Percentiles rank a stretch among this genome's conserved stretches.
phyloP scores from a whole-genome alignment of 2,113 vertebrate genomes.

The Phrynocephalus versicolor region DNA sequence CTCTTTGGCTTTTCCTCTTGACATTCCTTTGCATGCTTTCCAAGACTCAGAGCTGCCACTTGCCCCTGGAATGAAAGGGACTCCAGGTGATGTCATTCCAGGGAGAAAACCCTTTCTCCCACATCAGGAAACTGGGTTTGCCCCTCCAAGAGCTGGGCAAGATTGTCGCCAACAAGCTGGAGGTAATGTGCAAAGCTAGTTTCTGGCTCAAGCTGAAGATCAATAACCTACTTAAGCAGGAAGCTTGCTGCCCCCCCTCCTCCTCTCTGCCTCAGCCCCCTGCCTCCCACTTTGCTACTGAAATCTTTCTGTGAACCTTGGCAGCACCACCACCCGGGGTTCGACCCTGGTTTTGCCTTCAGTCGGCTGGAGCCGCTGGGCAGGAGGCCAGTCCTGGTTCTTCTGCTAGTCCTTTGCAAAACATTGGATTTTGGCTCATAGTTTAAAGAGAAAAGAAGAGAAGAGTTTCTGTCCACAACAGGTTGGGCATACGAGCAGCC shows the following conservation, averaged over 20 bases:
- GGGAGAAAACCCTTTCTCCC: background rate
- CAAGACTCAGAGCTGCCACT: background rate
- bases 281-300: conserved; percentile 19
- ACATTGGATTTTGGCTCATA: no score
- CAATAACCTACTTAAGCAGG: conserved; percentile 66
- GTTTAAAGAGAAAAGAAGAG: no score
- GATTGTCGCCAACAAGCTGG: conserved; percentile 32
- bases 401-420: no score
- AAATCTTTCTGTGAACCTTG: background rate
- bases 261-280: background rate
- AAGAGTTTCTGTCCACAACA: background rate
- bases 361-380: background rate
- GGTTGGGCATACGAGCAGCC: background rate
- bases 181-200: conserved; percentile 55
- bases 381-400: no score
- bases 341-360: background rate
- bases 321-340: background rate
- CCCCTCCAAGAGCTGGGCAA: conserved; percentile 27
- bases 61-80: background rate
- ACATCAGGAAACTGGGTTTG: background rate
- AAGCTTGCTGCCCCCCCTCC: conserved; percentile 52
- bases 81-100: background rate
- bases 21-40: background rate
- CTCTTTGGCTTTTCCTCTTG: background rate
- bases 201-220: conserved; percentile 64